Evolutionary conservation across 2,113 vertebrate species (phyloP), one percentile per base, ranked within the genome.

Genomic region (Pluvialis apricaria): DNA sequence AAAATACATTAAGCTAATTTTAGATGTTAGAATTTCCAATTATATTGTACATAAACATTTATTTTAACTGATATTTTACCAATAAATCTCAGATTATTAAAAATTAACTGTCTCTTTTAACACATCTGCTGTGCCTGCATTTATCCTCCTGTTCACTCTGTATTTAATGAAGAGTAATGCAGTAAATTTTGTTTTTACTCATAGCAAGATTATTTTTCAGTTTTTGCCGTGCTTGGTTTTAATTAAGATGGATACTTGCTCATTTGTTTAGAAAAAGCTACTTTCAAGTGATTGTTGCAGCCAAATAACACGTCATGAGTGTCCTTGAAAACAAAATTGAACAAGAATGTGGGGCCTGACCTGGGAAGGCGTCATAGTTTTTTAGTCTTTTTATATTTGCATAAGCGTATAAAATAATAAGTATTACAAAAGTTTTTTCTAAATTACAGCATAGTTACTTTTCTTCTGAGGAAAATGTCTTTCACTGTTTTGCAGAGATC

Each of bases 331-430:
- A 82, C 13, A 1, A 83, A 90, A 68, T 29, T 60, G 34, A 68
- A 71, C 14, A 61, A 57, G 70, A 82, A 34, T 58, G 32, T 64
- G 71, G 25, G 9, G 38, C 44, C 64, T 87, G 45, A 83, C 31
- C 34, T 82, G 57, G 85, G 49, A 72, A 94, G 36, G 16, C 86
- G 54, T 71, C 21, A 31, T 31, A 80, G 15, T 15, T 90, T 95
- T 84, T 82, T 62, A 68, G 10, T 80, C 55, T 62, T 94, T 95
- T 93, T 95, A 12, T 97, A 92, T 87, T 86, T 88, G 47, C 22
- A 44, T 29, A 79, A 79, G 22, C 40, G 12, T 82, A 42, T 77
- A 66, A 77, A 78, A 52, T 79, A 87, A 55, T 70, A 77, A 21
- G 13, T 65, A 34, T 49, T 82, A 9, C 11, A 54, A 15, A 86